These are phyloP conservation scores for Campoplex nolae DNA, from an alignment of 2,888 invertebrate genomes.

Conservation along the genomic window DNA sequence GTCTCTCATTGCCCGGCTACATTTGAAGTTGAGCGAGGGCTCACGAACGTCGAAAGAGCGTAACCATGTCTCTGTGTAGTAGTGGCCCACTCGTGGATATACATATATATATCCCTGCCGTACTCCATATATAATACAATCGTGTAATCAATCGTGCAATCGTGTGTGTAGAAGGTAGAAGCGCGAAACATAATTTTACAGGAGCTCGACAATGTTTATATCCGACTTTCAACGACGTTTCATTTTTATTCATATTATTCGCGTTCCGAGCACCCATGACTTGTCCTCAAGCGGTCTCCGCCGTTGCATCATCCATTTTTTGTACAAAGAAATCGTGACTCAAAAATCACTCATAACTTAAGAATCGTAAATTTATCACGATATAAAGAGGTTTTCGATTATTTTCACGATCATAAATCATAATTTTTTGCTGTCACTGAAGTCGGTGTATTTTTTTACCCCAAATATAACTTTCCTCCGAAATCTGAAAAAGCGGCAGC, in stretches of 20 bases:
- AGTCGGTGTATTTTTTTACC: neutral
- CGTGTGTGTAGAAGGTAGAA: conserved; percentile 48
- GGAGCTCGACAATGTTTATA: conserved; percentile 30
- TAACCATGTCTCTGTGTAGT: conserved; percentile 1
- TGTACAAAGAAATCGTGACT: neutral
- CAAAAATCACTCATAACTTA: neutral
- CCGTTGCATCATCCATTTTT: conserved; percentile 24
- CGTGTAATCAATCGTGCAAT: conserved; percentile 4
- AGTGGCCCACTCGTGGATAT: conserved; percentile 31
- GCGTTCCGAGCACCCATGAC: neutral
- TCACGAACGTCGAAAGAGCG: conserved; percentile 29
- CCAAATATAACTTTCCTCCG: neutral
- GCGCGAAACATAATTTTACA: conserved; percentile 28
- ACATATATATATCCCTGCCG: conserved; percentile 37
- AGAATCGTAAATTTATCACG: neutral
- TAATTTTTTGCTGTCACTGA: neutral
- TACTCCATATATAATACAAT: conserved; percentile 32
- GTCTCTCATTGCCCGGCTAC: conserved; percentile 62
- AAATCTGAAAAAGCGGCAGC: neutral
- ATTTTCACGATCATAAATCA: neutral
- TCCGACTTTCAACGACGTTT: conserved; percentile 21
- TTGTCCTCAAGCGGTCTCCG: conserved; percentile 8
- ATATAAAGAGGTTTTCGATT: neutral
- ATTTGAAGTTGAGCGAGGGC: conserved; percentile 42
- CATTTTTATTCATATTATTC: conserved; percentile 10